Conservation (phyloP, 2,797 vertebrate genomes). For the Ctenosaura bakeri region DNA sequence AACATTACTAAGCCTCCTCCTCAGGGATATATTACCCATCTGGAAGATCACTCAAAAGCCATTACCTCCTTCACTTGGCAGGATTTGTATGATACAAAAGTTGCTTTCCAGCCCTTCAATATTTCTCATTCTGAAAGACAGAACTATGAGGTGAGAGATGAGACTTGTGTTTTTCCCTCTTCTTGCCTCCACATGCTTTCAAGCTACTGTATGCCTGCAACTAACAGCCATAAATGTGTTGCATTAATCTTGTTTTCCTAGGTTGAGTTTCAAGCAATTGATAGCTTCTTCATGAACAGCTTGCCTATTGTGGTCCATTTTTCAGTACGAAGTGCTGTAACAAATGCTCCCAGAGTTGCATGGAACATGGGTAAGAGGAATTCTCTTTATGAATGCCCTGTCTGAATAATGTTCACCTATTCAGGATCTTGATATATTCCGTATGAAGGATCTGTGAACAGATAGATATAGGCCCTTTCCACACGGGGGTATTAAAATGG, state of each 20-base stretch:
- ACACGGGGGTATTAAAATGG: too few species aligned
- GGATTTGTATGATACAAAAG: conserved; percentile 84
- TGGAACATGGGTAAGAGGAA: conserved; percentile 80
- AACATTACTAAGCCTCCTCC: conserved; percentile 70
- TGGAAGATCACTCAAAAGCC: conserved; percentile 80
- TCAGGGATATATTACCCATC: conserved; percentile 78
- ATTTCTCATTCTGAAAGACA: conserved; percentile 79
- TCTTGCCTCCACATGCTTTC: conserved; percentile 36
- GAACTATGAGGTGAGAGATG: conserved; percentile 82
- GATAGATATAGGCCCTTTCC: too few species aligned
- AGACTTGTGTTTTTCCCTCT: conserved; percentile 53
- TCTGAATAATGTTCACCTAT: not conserved
- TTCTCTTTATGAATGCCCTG: conserved; percentile 4
- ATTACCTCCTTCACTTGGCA: conserved; percentile 80
- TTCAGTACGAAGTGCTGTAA: conserved; percentile 82
- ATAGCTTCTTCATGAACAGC: conserved; percentile 78
- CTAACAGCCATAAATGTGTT: conserved; percentile 46
- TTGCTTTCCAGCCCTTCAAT: conserved; percentile 86
- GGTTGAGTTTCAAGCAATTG: conserved; percentile 87
- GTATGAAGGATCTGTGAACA: not conserved
- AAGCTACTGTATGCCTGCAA: conserved; percentile 24
- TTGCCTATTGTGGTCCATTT: conserved; percentile 81
- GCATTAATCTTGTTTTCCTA: conserved; percentile 69
- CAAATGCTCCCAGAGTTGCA: conserved; percentile 79
- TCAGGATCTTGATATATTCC: not conserved